These are phyloP conservation scores for Pentamera pediparva DNA, from an alignment of 53 echinoderm and acorn worm genomes.

Conservation along the genomic window DNA sequence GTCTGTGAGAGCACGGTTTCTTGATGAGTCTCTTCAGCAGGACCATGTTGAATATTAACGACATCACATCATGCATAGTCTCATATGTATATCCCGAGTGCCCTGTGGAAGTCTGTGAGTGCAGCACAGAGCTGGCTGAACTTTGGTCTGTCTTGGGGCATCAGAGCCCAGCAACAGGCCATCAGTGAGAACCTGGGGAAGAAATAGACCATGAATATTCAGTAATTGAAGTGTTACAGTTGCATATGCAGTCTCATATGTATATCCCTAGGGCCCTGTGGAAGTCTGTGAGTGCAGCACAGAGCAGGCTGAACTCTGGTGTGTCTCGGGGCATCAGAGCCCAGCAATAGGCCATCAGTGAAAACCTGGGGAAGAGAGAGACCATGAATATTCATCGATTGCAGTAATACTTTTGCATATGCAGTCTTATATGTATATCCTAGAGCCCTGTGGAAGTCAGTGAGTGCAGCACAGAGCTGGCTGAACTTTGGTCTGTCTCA, in stretches of 20 bases:
- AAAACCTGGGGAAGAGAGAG: slow-evolving; percentile 55
- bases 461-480: slow-evolving; percentile 87
- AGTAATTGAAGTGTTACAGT: too few relatives aligned
- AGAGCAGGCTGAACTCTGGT: slow-evolving; percentile 94
- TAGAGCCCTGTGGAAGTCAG: slow-evolving; percentile 88
- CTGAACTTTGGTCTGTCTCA: slow-evolving; percentile 96
- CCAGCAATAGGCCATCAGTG: slow-evolving; percentile 98
- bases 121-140: slow-evolving; percentile 95
- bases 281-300: slow-evolving; percentile 89
- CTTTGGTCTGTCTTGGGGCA: slow-evolving; percentile 93
- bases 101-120: slow-evolving; percentile 87
- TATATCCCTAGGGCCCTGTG: slow-evolving; percentile 89
- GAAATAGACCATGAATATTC: background rate
- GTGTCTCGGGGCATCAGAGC: slow-evolving; percentile 85
- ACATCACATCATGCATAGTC: background rate
- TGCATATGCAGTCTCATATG: slow-evolving; percentile 44
- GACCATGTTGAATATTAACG: background rate
- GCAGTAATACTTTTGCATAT: too few relatives aligned
- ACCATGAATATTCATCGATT: too few relatives aligned
- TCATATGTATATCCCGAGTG: slow-evolving; percentile 89
- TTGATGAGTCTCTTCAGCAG: too few relatives aligned
- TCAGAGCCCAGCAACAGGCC: slow-evolving; percentile 97
- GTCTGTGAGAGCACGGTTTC: too few relatives aligned
- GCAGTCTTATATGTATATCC: slow-evolving; percentile 70
- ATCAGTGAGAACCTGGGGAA: slow-evolving; percentile 78